phyloP scores from a whole-genome alignment of 2,797 vertebrate species.

The Anabas testudineus region DNA sequence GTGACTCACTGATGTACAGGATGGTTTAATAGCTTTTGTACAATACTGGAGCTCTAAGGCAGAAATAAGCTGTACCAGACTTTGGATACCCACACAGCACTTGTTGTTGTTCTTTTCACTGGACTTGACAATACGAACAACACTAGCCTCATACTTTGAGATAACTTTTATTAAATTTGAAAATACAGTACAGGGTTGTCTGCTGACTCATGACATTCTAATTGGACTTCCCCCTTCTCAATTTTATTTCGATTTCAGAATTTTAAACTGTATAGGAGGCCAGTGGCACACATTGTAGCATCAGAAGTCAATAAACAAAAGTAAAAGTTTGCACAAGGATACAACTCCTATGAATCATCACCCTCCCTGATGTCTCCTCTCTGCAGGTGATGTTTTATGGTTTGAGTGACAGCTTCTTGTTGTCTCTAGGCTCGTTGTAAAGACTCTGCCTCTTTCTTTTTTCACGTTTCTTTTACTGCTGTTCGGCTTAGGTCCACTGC shows the following conservation, averaged over 20 bases:
- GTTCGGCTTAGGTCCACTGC: conserved; percentile 51
- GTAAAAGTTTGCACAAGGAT: no score
- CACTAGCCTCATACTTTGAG: neutral
- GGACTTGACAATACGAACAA: neutral
- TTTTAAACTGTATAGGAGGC: no score
- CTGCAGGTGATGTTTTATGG: no score
- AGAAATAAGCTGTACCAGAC: neutral
- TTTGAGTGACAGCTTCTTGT: neutral
- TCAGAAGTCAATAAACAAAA: no score
- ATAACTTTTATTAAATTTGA: neutral
- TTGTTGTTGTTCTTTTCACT: neutral
- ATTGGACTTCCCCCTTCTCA: no score
- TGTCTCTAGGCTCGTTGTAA: conserved; percentile 25
- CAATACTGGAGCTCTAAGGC: neutral
- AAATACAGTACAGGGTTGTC: neutral
- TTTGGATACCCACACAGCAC: neutral
- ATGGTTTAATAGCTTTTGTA: neutral
- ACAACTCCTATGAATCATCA: no score
- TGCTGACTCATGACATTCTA: no score
- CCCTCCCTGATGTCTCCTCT: no score
- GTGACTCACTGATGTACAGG: conserved; percentile 9
- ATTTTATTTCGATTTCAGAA: no score
- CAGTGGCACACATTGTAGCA: no score
- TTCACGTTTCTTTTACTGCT: conserved; percentile 67
- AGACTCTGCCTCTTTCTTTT: conserved; percentile 29